These are phyloP conservation scores for Perodicticus potto DNA, from an alignment of 2,797 vertebrate genomes.

Conservation along the genomic window DNA sequence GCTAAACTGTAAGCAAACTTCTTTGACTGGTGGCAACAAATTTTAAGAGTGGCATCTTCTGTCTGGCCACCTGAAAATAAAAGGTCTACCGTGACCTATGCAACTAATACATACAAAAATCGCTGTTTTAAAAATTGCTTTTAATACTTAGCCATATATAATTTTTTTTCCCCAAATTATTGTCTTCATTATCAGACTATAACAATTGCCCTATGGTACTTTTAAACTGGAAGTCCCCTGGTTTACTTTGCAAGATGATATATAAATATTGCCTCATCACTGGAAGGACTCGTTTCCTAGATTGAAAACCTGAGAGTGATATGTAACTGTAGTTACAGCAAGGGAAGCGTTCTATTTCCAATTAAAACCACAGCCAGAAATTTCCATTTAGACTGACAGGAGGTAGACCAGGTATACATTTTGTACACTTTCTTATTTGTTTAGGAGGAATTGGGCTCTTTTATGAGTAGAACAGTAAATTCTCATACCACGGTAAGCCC, in stretches of 20 bases:
- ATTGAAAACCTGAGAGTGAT: slow-evolving; percentile 71
- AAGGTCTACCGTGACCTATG: not conserved
- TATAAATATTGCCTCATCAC: slow-evolving; percentile 77
- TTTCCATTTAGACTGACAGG: slow-evolving; percentile 26
- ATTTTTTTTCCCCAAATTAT: not conserved
- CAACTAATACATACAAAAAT: not conserved
- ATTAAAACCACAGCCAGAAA: slow-evolving; percentile 70
- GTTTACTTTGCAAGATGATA: slow-evolving; percentile 78
- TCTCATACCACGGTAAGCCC: not conserved
- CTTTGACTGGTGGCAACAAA: not conserved
- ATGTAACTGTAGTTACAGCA: slow-evolving; percentile 15
- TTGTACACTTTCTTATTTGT: not conserved
- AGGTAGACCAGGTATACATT: slow-evolving; percentile 10
- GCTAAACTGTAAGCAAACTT: not conserved
- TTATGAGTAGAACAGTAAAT: not conserved
- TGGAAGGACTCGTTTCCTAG: slow-evolving; percentile 55
- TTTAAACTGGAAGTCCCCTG: slow-evolving; percentile 58
- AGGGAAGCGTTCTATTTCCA: slow-evolving; percentile 56
- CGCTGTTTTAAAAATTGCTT: not conserved
- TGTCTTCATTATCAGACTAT: slow-evolving; percentile 33
- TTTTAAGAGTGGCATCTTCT: not conserved
- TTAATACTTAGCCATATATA: not conserved
- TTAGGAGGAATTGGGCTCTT: not conserved
- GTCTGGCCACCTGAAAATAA: not conserved
- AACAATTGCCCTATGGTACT: not conserved